Evolutionary conservation across 1,140 invertebrate genomes (phyloP).

Genomic region (Gerris buenoi): DNA sequence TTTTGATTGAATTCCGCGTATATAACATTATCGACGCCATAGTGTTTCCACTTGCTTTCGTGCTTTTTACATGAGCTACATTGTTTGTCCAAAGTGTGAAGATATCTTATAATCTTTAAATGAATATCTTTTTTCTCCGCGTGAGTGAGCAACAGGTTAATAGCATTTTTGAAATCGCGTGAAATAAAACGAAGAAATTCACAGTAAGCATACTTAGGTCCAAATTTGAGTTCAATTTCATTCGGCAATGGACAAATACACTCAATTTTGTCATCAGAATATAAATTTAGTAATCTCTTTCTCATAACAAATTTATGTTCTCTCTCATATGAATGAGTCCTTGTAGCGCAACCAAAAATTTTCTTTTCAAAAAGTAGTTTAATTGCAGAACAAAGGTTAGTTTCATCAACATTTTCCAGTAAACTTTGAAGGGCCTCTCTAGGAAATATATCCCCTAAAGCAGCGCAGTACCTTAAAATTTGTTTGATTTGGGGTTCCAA

Average conservation of each 20-base stretch:
- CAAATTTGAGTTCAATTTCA: background rate
- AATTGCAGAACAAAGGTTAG: background rate
- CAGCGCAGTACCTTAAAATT: background rate
- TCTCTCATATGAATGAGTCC: background rate
- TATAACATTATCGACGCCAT: background rate
- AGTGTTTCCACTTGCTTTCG: background rate
- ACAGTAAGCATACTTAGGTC: background rate
- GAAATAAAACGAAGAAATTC: background rate
- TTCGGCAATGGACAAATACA: background rate
- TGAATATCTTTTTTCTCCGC: background rate
- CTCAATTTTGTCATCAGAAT: background rate
- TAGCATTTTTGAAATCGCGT: background rate
- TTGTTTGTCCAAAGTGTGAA: background rate
- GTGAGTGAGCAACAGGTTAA: background rate
- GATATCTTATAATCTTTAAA: background rate
- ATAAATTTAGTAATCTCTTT: background rate
- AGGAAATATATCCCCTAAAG: background rate
- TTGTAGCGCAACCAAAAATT: background rate
- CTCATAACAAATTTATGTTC: background rate
- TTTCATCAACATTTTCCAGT: background rate
- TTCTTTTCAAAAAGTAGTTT: background rate
- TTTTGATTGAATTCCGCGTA: background rate
- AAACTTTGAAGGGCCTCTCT: background rate
- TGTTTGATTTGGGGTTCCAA: background rate
- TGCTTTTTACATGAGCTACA: background rate